These are phyloP conservation scores for Acanthurus lineatus DNA, from an alignment of 2,797 vertebrate genomes.

Conservation along the genomic window DNA sequence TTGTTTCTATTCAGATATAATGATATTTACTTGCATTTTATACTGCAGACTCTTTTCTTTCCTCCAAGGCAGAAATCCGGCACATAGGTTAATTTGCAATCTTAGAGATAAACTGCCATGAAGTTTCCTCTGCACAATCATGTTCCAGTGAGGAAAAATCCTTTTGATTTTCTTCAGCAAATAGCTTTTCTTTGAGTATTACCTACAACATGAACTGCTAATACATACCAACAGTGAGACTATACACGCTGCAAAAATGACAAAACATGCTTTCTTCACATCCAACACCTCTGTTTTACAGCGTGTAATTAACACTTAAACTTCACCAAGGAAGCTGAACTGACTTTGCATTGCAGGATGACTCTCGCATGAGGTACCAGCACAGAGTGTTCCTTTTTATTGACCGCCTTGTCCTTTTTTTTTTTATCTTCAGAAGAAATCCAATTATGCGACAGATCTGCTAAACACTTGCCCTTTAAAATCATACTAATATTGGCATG, in stretches of 20 bases:
- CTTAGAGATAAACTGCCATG: background rate
- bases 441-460: slow-evolving; percentile 60
- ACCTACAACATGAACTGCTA: background rate
- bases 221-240: background rate
- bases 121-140: background rate
- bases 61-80: background rate
- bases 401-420: slow-evolving; percentile 18
- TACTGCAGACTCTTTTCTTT: background rate
- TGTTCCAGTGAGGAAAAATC: background rate
- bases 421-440: slow-evolving; percentile 56
- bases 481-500: slow-evolving; percentile 42
- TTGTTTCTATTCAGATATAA: too few relatives aligned
- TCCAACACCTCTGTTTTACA: background rate
- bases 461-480: slow-evolving; percentile 32
- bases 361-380: slow-evolving; percentile 12
- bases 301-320: background rate
- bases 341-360: background rate
- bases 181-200: background rate
- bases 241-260: background rate
- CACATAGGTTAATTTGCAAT: background rate
- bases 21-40: too few relatives aligned
- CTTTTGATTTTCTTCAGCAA: background rate
- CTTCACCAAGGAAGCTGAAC: slow-evolving; percentile 8
- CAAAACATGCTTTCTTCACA: background rate
- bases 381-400: slow-evolving; percentile 48